Conservation (phyloP, 64 coral and sea anemone genomes). For the Stichodactyla mertensii region DNA sequence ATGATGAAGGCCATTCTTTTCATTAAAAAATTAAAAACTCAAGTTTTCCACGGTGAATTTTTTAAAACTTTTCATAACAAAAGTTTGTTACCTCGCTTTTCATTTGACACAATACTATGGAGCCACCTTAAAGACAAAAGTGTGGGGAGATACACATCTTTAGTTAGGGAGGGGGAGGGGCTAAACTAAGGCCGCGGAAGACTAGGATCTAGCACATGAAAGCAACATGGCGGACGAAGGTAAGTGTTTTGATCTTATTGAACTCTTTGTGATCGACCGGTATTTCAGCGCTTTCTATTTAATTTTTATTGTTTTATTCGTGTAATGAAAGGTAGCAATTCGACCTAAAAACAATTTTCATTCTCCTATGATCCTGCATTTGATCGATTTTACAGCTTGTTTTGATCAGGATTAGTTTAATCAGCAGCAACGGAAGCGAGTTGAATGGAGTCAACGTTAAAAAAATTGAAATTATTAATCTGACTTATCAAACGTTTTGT, state of each 20-base stretch:
- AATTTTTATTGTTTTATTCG: background rate
- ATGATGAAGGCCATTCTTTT: too few species aligned
- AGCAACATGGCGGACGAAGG: slow-evolving; percentile 59
- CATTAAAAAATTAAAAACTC: too few species aligned
- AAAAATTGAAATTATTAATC: background rate
- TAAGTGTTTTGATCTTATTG: slow-evolving; percentile 9
- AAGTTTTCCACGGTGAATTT: too few species aligned
- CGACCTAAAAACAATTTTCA: background rate
- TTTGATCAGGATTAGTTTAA: background rate
- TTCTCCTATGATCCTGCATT: background rate
- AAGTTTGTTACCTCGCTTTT: too few species aligned
- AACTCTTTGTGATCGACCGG: background rate
- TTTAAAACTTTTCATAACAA: too few species aligned
- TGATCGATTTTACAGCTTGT: background rate
- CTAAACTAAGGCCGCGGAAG: background rate
- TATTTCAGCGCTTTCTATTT: background rate
- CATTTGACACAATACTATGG: too few species aligned
- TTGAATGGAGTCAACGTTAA: background rate
- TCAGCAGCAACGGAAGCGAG: background rate
- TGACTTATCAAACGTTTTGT: background rate
- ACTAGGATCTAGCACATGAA: slow-evolving; percentile 19
- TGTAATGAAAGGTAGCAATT: background rate
- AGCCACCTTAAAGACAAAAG: too few species aligned
- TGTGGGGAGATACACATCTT: too few species aligned
- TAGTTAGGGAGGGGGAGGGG: background rate